These are phyloP conservation scores for Tiliqua scincoides DNA, from an alignment of 2,113 vertebrate genomes.

Conservation along the genomic window DNA sequence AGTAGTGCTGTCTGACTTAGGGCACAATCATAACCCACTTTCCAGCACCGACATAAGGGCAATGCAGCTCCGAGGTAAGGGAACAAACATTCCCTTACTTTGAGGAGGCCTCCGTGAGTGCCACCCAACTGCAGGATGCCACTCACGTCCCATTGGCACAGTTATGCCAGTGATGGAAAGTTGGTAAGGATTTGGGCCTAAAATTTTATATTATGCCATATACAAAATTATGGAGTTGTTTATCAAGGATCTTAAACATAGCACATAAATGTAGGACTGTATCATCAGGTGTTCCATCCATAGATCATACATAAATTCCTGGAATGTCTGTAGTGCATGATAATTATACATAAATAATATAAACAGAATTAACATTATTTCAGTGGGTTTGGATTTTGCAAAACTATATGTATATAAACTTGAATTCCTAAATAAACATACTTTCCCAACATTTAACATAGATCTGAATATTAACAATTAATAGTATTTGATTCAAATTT, in stretches of 20 bases:
- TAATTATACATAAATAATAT: not conserved
- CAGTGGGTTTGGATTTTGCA: not conserved
- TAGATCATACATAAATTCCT: not conserved
- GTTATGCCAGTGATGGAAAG: no score
- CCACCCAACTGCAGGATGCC: no score
- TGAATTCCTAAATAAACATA: not conserved
- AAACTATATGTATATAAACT: not conserved
- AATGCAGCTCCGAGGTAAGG: no score
- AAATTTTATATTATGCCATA: not conserved
- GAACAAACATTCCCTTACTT: no score
- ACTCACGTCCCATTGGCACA: no score
- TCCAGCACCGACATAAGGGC: no score
- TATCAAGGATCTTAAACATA: not conserved
- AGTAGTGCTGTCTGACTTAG: not conserved
- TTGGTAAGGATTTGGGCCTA: no score
- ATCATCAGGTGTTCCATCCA: not conserved
- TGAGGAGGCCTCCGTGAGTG: no score
- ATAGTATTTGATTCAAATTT: not conserved
- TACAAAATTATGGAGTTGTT: not conserved
- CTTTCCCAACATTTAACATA: not conserved
- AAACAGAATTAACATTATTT: not conserved
- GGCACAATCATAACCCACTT: no score
- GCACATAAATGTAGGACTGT: not conserved
- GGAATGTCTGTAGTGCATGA: not conserved
- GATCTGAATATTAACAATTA: not conserved